phyloP scores from a whole-genome alignment of 2,113 vertebrate species.

The Gobio gobio region DNA sequence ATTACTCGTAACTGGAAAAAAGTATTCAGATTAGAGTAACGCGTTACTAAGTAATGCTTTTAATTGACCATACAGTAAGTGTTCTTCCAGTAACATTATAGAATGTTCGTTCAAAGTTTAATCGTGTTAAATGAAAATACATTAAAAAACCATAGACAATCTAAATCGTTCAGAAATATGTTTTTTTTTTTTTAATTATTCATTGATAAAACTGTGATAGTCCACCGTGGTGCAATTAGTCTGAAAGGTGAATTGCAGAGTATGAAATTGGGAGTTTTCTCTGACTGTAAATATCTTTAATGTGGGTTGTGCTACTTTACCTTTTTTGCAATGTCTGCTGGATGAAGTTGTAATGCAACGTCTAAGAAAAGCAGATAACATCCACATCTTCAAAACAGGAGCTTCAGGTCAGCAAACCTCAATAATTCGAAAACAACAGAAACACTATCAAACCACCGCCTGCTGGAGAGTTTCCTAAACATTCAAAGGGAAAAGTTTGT shows the following conservation, averaged over 20 bases:
- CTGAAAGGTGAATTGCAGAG: neutral
- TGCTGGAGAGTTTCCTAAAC: neutral
- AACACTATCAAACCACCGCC: neutral
- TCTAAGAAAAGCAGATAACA: conserved; percentile 57
- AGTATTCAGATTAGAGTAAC: too few relatives aligned
- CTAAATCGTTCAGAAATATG: too few relatives aligned
- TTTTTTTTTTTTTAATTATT: neutral
- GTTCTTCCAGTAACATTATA: too few relatives aligned
- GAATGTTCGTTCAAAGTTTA: too few relatives aligned
- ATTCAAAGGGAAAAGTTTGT: conserved; percentile 53
- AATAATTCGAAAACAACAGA: conserved; percentile 25
- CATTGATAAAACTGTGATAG: neutral
- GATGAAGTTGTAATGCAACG: conserved; percentile 62
- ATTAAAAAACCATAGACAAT: too few relatives aligned
- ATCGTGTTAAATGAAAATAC: too few relatives aligned
- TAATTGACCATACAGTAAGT: too few relatives aligned
- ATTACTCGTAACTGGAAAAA: too few relatives aligned
- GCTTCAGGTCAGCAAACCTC: conserved; percentile 21
- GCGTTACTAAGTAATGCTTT: too few relatives aligned
- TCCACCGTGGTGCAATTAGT: neutral
- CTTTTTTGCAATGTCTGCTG: conserved; percentile 59
- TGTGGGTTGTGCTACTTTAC: conserved; percentile 58
- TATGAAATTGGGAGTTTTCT: neutral
- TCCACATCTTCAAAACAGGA: conserved; percentile 62
- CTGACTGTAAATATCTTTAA: neutral